Percentiles rank a stretch among this genome's conserved stretches.
Conservation (phyloP, 2,888 invertebrate genomes). For the Agonopterix heracliana region DNA sequence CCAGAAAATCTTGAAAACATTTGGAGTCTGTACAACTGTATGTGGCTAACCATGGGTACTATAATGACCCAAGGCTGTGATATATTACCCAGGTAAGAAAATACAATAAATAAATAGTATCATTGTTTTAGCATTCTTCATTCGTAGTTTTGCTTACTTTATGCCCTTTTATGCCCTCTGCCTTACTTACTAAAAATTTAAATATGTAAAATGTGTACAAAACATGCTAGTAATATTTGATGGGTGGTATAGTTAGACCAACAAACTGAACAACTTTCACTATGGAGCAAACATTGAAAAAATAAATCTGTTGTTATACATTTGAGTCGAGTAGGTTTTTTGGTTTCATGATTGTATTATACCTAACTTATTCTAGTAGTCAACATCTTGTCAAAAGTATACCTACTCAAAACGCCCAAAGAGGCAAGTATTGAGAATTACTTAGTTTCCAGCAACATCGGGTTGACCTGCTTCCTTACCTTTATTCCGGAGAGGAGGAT, state of each 20-base stretch:
- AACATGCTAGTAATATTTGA: not conserved
- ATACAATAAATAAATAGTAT: constrained; percentile 3
- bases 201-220: not conserved
- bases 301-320: too few relatives aligned
- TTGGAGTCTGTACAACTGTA: constrained; percentile 90
- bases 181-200: not conserved
- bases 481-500: not conserved
- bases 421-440: too few relatives aligned
- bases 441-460: too few relatives aligned
- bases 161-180: not conserved
- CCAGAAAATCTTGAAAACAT: constrained; percentile 92
- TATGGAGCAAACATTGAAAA: too few relatives aligned
- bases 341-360: too few relatives aligned
- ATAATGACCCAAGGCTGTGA: constrained; percentile 96
- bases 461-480: not conserved
- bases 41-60: constrained; percentile 95
- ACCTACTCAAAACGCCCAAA: too few relatives aligned
- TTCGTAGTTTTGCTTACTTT: not conserved
- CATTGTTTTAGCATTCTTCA: not conserved
- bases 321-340: too few relatives aligned
- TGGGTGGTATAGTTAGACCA: too few relatives aligned
- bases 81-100: constrained; percentile 87
- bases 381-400: too few relatives aligned
- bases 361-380: too few relatives aligned
- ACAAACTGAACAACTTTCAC: too few relatives aligned